These are phyloP conservation scores for Trachurus trachurus DNA, from an alignment of 2,797 vertebrate species.

Conservation along the genomic window DNA sequence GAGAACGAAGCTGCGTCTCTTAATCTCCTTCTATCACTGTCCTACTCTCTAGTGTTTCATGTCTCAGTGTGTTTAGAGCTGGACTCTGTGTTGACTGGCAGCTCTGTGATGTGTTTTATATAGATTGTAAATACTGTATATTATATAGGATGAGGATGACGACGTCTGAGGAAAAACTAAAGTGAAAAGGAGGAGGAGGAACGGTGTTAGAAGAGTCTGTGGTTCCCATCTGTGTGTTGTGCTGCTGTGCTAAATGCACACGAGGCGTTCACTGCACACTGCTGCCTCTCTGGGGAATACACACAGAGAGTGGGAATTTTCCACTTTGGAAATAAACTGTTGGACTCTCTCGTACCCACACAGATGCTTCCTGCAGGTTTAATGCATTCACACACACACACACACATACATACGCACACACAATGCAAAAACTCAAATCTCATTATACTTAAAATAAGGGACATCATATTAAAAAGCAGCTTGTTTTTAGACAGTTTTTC, in stretches of 20 bases:
- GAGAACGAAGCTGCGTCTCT: neutral
- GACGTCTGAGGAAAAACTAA: no score
- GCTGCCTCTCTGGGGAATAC: conserved; percentile 12
- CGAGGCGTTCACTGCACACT: conserved; percentile 22
- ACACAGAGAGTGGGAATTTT: conserved; percentile 33
- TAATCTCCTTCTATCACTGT: neutral
- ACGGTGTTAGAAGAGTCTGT: no score
- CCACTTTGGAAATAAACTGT: conserved; percentile 31
- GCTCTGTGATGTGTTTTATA: neutral
- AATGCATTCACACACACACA: conserved; percentile 17
- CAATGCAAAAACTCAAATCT: neutral
- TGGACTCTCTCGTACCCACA: conserved; percentile 4
- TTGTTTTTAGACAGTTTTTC: no score
- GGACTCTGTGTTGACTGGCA: neutral
- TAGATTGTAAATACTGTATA: no score
- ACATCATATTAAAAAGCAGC: no score
- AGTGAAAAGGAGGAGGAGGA: no score
- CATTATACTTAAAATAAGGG: no score
- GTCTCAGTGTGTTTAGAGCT: neutral
- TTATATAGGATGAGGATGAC: no score
- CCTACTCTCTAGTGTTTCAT: neutral
- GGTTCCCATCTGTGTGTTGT: neutral
- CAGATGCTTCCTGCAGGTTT: conserved; percentile 18
- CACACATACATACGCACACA: conserved; percentile 10
- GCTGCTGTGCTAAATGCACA: neutral